Evolutionary conservation across 2,888 invertebrate species (phyloP).

Genomic region (Drosophila kuntzei): DNA sequence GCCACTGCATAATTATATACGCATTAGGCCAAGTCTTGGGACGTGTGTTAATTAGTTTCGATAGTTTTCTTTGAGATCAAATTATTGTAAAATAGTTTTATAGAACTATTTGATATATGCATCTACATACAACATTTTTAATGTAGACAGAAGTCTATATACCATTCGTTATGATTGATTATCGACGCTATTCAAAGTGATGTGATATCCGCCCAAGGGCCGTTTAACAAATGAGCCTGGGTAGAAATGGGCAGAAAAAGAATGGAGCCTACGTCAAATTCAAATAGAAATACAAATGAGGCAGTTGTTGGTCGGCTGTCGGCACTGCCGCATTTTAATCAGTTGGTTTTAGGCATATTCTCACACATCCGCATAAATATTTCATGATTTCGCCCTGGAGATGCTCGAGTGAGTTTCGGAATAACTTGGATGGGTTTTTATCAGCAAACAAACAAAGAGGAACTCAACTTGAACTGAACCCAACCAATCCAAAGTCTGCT

Average conservation of each 20-base stretch:
- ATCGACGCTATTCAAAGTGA: constrained; percentile 50
- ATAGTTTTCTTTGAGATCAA: constrained; percentile 24
- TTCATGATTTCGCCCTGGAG: constrained; percentile 64
- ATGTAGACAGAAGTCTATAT: background rate
- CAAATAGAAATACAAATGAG: constrained; percentile 60
- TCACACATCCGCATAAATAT: constrained; percentile 69
- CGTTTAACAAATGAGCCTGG: constrained; percentile 71
- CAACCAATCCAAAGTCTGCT: constrained; percentile 13
- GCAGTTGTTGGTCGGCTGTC: constrained; percentile 37
- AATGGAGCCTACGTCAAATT: constrained; percentile 23
- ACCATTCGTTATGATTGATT: constrained; percentile 67
- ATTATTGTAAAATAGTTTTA: constrained; percentile 18
- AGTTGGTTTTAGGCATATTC: constrained; percentile 37
- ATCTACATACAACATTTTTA: no score
- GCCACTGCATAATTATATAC: constrained; percentile 24
- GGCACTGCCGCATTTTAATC: constrained; percentile 67
- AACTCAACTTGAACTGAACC: constrained; percentile 8
- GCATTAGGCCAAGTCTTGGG: background rate
- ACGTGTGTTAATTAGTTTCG: constrained; percentile 42
- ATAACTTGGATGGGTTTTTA: constrained; percentile 66
- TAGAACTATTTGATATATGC: background rate
- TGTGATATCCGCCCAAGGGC: constrained; percentile 43
- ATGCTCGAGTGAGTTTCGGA: constrained; percentile 69
- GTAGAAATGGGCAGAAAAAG: constrained; percentile 20
- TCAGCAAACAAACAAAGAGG: constrained; percentile 47